These are phyloP conservation scores for Ophioninae sp. DNA, from an alignment of 2,888 invertebrate species.

Conservation along the genomic window DNA sequence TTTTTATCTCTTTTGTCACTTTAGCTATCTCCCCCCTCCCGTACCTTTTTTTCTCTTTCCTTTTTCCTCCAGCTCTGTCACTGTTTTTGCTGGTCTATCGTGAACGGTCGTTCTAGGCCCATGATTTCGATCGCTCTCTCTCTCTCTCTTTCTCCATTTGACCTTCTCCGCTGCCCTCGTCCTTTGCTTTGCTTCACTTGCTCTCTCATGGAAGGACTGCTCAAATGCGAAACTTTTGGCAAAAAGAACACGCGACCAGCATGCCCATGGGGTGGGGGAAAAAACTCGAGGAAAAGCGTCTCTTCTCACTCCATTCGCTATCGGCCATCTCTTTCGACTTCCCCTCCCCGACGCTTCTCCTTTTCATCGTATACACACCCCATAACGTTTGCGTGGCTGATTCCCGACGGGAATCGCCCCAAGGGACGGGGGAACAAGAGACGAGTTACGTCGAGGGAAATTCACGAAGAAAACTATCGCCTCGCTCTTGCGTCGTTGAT, in stretches of 20 bases:
- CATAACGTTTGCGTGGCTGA: conserved; percentile 35
- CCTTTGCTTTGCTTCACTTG: background rate
- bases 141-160: background rate
- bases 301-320: conserved; percentile 41
- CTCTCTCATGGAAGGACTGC: background rate
- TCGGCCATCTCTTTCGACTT: background rate
- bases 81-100: background rate
- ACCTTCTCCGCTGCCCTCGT: background rate
- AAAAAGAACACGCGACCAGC: conserved; percentile 61
- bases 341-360: background rate
- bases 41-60: conserved; percentile 22
- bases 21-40: conserved; percentile 36
- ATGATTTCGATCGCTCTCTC: background rate
- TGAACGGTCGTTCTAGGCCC: background rate
- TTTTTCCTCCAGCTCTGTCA: background rate
- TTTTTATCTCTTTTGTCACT: conserved; percentile 9
- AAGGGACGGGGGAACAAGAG: conserved; percentile 31
- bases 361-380: conserved; percentile 5
- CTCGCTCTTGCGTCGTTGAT: conserved; percentile 43
- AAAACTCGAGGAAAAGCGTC: conserved; percentile 51
- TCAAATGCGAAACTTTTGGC: conserved; percentile 71
- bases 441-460: conserved; percentile 59
- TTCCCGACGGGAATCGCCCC: conserved; percentile 3
- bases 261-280: conserved; percentile 44
- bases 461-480: conserved; percentile 66